phyloP scores from a whole-genome alignment of 92 coral and sea anemone genomes.

The Umimayanthus kanabou region DNA sequence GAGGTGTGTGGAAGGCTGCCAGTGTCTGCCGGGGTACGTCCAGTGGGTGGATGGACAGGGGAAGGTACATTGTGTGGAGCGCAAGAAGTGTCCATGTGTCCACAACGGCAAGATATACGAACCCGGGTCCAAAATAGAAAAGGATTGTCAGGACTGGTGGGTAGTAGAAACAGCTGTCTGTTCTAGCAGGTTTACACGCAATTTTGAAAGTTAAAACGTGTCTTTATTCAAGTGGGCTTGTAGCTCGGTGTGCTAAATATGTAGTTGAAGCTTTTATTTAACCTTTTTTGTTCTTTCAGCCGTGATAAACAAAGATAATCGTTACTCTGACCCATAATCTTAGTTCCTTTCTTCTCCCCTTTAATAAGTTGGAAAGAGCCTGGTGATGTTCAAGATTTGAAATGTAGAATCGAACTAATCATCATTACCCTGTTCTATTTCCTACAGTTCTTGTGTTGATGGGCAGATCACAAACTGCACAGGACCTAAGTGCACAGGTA shows the following conservation, averaged over 20 bases:
- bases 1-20: constrained; percentile 81
- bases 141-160: constrained; percentile 65
- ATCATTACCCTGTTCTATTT: neutral
- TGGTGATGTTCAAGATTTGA: neutral
- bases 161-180: neutral
- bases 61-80: constrained; percentile 60
- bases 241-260: too few species aligned
- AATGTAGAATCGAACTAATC: neutral
- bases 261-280: too few species aligned
- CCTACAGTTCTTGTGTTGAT: constrained; percentile 38
- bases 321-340: neutral
- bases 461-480: constrained; percentile 61
- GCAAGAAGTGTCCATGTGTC: constrained; percentile 65
- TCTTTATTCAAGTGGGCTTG: too few species aligned
- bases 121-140: constrained; percentile 57
- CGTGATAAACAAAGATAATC: too few species aligned
- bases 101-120: constrained; percentile 58
- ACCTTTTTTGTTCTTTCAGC: too few species aligned
- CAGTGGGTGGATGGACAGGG: constrained; percentile 62
- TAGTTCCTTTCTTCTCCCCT: neutral
- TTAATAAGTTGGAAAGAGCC: neutral
- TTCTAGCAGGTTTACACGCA: too few species aligned
- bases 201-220: too few species aligned
- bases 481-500: constrained; percentile 50
- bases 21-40: constrained; percentile 69